These are phyloP conservation scores for Oegoconia quadripuncta DNA, from an alignment of 2,888 invertebrate genomes.

Conservation along the genomic window DNA sequence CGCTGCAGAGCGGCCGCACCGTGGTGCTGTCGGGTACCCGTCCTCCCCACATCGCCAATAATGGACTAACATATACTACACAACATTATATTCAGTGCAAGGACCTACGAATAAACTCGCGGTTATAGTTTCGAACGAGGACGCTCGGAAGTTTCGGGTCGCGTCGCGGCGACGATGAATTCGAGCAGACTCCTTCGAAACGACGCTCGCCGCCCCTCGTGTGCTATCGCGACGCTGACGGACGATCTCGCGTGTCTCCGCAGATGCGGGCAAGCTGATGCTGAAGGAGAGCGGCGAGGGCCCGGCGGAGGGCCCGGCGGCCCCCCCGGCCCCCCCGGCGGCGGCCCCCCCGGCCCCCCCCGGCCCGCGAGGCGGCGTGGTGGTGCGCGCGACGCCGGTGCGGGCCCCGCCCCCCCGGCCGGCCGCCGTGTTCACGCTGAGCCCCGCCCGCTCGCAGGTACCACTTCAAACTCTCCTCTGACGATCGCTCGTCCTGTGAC, in stretches of 20 bases:
- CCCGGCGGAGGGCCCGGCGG: constrained; percentile 4
- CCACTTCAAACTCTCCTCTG: too few species aligned
- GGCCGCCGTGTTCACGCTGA: constrained; percentile 48
- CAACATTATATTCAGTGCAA: not conserved
- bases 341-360: constrained; percentile 5
- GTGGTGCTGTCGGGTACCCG: constrained; percentile 86
- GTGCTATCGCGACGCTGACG: too few species aligned
- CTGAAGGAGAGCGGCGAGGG: constrained; percentile 77
- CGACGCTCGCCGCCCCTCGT: too few species aligned
- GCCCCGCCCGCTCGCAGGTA: constrained; percentile 24
- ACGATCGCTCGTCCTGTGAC: too few species aligned
- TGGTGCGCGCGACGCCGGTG: constrained; percentile 42
- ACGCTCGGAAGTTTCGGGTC: too few species aligned
- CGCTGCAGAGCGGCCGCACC: constrained; percentile 91
- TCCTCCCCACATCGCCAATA: not conserved
- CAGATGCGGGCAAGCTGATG: constrained; percentile 88
- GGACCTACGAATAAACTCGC: not conserved
- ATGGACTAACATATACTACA: constrained; percentile 56
- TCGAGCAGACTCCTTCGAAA: too few species aligned
- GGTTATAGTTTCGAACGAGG: too few species aligned
- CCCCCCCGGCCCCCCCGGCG: too few species aligned
- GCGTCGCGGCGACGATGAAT: too few species aligned
- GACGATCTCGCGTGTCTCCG: too few species aligned
- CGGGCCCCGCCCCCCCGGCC: constrained; percentile 34
- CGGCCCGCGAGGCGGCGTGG: constrained; percentile 28